Evolutionary conservation across 2,113 vertebrate species (phyloP).

Genomic region (Seriola dumerili): DNA sequence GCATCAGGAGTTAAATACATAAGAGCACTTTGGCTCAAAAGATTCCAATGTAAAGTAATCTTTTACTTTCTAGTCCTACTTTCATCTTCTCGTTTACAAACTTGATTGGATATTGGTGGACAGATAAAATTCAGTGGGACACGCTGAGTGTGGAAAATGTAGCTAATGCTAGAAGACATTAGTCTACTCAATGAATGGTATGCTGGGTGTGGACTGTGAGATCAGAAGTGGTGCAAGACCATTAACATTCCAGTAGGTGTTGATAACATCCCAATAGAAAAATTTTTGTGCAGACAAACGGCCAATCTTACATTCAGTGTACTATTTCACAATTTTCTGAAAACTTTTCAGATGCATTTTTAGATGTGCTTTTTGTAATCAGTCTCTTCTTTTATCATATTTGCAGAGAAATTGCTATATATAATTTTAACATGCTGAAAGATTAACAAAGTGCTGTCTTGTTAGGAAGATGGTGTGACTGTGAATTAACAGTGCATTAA

Average conservation of each 20-base stretch:
- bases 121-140: not conserved
- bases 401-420: not conserved
- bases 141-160: not conserved
- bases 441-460: not conserved
- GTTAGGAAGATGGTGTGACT: constrained; percentile 23
- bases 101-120: not conserved
- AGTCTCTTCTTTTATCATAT: not conserved
- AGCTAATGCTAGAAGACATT: not conserved
- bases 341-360: not conserved
- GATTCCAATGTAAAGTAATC: not conserved
- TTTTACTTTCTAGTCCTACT: not conserved
- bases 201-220: not conserved
- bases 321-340: not conserved
- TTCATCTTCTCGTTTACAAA: not conserved
- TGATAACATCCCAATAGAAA: constrained; percentile 10
- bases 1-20: too few relatives aligned
- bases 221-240: constrained; percentile 18
- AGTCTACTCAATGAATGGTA: not conserved
- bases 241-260: constrained; percentile 9
- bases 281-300: not conserved
- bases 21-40: too few relatives aligned
- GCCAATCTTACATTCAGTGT: not conserved
- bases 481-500: constrained; percentile 49
- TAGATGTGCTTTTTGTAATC: not conserved
- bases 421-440: not conserved